phyloP scores from a whole-genome alignment of 2,797 vertebrate species.

The Chromis chromis region DNA sequence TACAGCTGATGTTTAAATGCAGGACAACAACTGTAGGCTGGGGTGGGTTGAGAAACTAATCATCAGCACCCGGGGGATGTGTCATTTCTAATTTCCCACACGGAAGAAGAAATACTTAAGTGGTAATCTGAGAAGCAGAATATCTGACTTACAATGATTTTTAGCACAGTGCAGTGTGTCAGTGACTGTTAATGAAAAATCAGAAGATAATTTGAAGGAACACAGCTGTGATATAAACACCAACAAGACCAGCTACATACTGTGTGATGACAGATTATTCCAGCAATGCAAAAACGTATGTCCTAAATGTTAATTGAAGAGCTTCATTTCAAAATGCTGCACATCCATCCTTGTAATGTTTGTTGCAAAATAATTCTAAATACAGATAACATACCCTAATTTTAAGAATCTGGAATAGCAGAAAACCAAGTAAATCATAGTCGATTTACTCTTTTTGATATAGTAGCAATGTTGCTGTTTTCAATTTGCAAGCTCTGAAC shows the following conservation, averaged over 20 bases:
- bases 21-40: background rate
- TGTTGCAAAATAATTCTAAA: background rate
- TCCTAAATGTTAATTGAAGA: background rate
- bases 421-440: no score
- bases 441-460: background rate
- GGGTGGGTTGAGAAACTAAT: background rate
- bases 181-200: background rate
- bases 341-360: no score
- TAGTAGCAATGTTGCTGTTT: background rate
- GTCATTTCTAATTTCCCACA: background rate
- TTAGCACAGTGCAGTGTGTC: background rate
- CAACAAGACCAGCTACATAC: background rate
- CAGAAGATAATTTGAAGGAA: background rate
- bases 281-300: background rate
- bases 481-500: no score
- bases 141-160: background rate
- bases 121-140: background rate
- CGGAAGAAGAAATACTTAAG: slow-evolving; percentile 11
- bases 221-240: background rate
- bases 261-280: background rate
- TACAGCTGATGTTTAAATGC: background rate
- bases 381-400: background rate
- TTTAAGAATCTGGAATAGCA: no score
- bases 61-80: background rate
- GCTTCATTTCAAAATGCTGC: slow-evolving; percentile 2